Evolutionary conservation across 1,140 invertebrate species (phyloP).

Genomic region (Luehdorfia chinensis): DNA sequence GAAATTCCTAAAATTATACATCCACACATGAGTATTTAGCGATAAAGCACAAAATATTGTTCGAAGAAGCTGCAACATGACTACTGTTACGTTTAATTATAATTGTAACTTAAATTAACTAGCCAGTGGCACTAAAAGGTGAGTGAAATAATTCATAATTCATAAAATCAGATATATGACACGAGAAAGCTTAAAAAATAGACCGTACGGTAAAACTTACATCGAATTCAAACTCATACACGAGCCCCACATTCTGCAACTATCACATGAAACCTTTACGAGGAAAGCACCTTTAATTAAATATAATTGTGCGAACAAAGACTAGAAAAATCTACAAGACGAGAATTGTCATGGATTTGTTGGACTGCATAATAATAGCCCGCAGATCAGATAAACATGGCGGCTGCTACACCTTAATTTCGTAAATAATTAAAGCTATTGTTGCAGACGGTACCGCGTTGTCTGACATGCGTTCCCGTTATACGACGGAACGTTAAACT

Average conservation of each 20-base stretch:
- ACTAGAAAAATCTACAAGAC: slow-evolving; percentile 66
- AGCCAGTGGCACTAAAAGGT: slow-evolving; percentile 70
- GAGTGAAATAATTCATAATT: slow-evolving; percentile 48
- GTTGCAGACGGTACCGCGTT: slow-evolving; percentile 38
- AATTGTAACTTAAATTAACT: slow-evolving; percentile 57
- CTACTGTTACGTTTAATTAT: slow-evolving; percentile 57
- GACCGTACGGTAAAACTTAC: slow-evolving; percentile 39
- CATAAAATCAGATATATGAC: slow-evolving; percentile 64
- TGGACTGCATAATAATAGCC: slow-evolving; percentile 17
- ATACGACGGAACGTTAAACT: no score
- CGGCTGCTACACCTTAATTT: slow-evolving; percentile 22
- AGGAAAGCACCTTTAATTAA: slow-evolving; percentile 61
- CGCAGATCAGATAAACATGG: slow-evolving; percentile 4
- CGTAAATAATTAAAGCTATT: slow-evolving; percentile 60
- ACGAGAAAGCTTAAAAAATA: slow-evolving; percentile 54
- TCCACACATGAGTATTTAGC: slow-evolving; percentile 75
- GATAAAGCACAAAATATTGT: slow-evolving; percentile 72
- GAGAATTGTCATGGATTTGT: slow-evolving; percentile 51
- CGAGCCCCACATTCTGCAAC: slow-evolving; percentile 48
- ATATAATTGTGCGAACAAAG: slow-evolving; percentile 68
- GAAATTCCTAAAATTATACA: slow-evolving; percentile 61
- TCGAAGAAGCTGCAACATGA: slow-evolving; percentile 71
- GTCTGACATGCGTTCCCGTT: not conserved
- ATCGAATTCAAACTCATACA: slow-evolving; percentile 46
- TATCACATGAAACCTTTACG: slow-evolving; percentile 63